Conservation (phyloP, 2,888 invertebrate genomes). For the Ceraclea dissimilis region DNA sequence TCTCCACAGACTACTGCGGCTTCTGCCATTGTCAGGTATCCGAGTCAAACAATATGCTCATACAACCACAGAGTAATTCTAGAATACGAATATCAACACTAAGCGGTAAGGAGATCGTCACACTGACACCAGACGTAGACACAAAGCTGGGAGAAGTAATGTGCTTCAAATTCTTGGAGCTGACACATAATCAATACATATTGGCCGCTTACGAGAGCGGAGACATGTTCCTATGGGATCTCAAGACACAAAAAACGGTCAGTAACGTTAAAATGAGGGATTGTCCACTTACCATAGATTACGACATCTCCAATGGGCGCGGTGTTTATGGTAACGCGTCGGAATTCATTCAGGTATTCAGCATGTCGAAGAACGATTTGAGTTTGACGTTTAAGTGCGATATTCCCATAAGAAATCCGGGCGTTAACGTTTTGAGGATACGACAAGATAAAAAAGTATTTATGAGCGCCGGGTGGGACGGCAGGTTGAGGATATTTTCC, state of each 20-base stretch:
- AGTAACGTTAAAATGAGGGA: constrained; percentile 52
- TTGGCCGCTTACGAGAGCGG: constrained; percentile 70
- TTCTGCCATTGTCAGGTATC: constrained; percentile 62
- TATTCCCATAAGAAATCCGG: constrained; percentile 63
- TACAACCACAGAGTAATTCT: constrained; percentile 58
- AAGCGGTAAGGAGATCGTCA: constrained; percentile 39
- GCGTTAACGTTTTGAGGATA: constrained; percentile 61
- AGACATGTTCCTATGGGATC: constrained; percentile 63
- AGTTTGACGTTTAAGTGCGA: constrained; percentile 52
- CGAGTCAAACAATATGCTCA: constrained; percentile 53
- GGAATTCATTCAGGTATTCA: constrained; percentile 55
- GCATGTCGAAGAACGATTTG: constrained; percentile 48
- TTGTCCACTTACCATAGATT: constrained; percentile 66
- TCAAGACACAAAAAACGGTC: constrained; percentile 51
- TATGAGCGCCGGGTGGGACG: constrained; percentile 70
- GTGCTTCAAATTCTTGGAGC: constrained; percentile 51
- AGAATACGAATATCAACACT: constrained; percentile 46
- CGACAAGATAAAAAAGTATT: constrained; percentile 66
- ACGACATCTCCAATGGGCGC: constrained; percentile 54
- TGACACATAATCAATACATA: constrained; percentile 47
- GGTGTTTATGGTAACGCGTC: constrained; percentile 62
- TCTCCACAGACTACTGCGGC: constrained; percentile 57
- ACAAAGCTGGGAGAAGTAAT: constrained; percentile 55
- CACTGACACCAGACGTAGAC: constrained; percentile 37
- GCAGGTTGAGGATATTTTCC: constrained; percentile 65